These are phyloP conservation scores for Diarsia rubi DNA, from an alignment of 2,888 invertebrate species.

Conservation along the genomic window DNA sequence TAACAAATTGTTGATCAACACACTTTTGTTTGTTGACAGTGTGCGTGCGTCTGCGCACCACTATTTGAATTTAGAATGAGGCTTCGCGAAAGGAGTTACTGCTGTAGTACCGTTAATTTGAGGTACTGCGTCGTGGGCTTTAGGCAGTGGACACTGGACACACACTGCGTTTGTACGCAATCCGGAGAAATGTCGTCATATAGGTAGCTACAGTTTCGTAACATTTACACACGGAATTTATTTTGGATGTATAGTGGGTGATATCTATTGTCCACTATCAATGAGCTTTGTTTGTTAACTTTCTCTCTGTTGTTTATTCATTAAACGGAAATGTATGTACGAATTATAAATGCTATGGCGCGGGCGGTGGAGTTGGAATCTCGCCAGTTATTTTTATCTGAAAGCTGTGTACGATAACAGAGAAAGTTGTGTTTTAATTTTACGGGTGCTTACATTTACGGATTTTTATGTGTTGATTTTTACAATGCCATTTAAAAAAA, in stretches of 20 bases:
- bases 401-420: neutral
- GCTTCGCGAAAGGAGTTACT: constrained; percentile 79
- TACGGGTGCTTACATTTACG: neutral
- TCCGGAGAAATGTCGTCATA: constrained; percentile 46
- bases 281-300: constrained; percentile 49
- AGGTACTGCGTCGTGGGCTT: constrained; percentile 79
- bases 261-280: constrained; percentile 31
- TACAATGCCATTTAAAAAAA: neutral
- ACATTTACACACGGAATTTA: constrained; percentile 31
- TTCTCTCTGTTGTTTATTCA: constrained; percentile 55
- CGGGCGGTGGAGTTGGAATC: constrained; percentile 21
- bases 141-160: constrained; percentile 71
- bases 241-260: constrained; percentile 19
- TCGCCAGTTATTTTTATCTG: constrained; percentile 34
- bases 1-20: constrained; percentile 59
- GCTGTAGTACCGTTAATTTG: constrained; percentile 84
- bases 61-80: constrained; percentile 84
- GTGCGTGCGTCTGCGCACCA: constrained; percentile 80
- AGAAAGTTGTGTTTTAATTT: constrained; percentile 24
- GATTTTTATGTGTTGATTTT: neutral
- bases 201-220: constrained; percentile 33
- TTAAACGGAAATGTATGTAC: constrained; percentile 34
- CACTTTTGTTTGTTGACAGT: constrained; percentile 78
- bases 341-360: constrained; percentile 49
- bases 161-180: constrained; percentile 62